phyloP scores from a whole-genome alignment of 2,888 invertebrate genomes.

The Dynastes tityus region DNA sequence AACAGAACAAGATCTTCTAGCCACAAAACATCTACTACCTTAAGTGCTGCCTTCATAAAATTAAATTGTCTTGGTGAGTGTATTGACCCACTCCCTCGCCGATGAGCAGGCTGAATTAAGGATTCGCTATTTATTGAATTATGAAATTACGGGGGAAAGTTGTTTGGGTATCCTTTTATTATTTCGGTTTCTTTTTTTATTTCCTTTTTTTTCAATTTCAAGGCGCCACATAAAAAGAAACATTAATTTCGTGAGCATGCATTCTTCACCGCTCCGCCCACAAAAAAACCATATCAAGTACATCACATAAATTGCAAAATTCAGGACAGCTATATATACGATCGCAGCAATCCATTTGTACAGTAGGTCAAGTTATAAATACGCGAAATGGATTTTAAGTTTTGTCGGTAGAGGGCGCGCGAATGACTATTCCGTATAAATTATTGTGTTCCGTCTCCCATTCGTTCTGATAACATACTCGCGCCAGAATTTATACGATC shows the following conservation, averaged over 20 bases:
- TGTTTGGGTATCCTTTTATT: neutral
- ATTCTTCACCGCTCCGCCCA: neutral
- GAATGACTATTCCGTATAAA: conserved; percentile 37
- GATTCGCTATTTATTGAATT: too few relatives aligned
- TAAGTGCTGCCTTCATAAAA: too few relatives aligned
- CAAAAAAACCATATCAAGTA: conserved; percentile 7
- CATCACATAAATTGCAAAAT: conserved; percentile 9
- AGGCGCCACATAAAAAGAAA: too few relatives aligned
- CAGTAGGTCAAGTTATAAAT: conserved; percentile 45
- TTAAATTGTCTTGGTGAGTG: too few relatives aligned
- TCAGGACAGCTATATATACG: conserved; percentile 19
- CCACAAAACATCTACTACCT: too few relatives aligned
- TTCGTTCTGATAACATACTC: conserved; percentile 50
- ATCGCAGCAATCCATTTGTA: conserved; percentile 15
- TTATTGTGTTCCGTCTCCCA: conserved; percentile 45
- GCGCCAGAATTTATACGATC: conserved; percentile 51
- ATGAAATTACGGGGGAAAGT: neutral
- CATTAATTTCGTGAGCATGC: neutral
- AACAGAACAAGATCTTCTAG: too few relatives aligned
- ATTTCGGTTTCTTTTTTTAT: neutral
- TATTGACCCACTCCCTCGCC: too few relatives aligned
- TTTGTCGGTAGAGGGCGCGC: conserved; percentile 32
- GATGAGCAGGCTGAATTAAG: too few relatives aligned
- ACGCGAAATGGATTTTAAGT: conserved; percentile 41
- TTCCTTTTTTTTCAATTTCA: too few relatives aligned